Evolutionary conservation across 2,888 invertebrate genomes (phyloP).

Genomic region (Melanostoma scalare): DNA sequence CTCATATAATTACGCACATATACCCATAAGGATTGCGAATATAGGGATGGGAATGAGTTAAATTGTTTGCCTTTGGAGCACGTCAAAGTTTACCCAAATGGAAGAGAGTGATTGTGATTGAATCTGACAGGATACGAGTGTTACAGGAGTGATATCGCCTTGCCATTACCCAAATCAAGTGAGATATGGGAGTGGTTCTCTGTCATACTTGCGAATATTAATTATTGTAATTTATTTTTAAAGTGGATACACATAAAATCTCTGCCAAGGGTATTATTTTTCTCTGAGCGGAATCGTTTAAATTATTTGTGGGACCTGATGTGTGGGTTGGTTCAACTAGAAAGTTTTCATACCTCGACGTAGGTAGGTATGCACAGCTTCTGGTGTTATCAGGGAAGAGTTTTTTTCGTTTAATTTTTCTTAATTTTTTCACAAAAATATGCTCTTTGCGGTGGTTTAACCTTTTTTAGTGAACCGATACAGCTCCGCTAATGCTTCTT

Average conservation of each 20-base stretch:
- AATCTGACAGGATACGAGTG: constrained; percentile 67
- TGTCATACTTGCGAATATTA: constrained; percentile 48
- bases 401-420: too few species aligned
- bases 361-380: too few species aligned
- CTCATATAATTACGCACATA: constrained; percentile 47
- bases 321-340: too few species aligned
- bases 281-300: too few species aligned
- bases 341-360: too few species aligned
- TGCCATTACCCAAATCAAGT: constrained; percentile 39
- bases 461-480: too few species aligned
- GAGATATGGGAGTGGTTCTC: constrained; percentile 39
- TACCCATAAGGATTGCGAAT: constrained; percentile 9
- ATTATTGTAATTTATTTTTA: constrained; percentile 69
- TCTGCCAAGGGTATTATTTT: too few species aligned
- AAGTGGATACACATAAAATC: constrained; percentile 33
- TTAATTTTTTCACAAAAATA: too few species aligned
- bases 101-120: constrained; percentile 71
- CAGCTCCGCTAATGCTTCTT: too few species aligned
- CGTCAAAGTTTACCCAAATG: constrained; percentile 65
- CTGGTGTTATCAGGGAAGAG: too few species aligned
- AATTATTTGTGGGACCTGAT: too few species aligned
- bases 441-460: too few species aligned
- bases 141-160: constrained; percentile 53
- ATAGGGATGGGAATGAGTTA: constrained; percentile 42
- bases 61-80: constrained; percentile 61